Base-by-base conservation (phyloP, 2,888 invertebrate genomes). In the Agrochola circellaris region DNA sequence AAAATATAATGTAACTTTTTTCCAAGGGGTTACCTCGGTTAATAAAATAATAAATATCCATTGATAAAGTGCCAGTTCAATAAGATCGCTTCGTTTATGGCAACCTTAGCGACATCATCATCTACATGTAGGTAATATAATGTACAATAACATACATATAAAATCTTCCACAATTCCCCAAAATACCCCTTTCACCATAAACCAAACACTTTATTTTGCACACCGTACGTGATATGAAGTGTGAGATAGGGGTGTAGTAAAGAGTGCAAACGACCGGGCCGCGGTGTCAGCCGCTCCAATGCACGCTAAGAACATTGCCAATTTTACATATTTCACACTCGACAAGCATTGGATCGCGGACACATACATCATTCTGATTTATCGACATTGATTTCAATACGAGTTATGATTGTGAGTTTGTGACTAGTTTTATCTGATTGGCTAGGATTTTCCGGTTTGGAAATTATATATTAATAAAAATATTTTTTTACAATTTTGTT, bases 181-280 rank as follows among this genome's bases (percentile, higher is more conserved):
- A 73, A 67, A 68, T 61, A 69, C 67, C 71, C 71, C 62, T 70
- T 82, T 38, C 65, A n/a, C 23, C 42, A 73, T 86, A 82, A 85
- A 79, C 62, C 56, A 84, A 68, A 48, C 60, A 81, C 48, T 78
- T 78, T 83, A 73, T 87, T 92, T 86, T 93, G 93, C 90, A 26
- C 79, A 90, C 93, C 51, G 81, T 93, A 93, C 91, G 92, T 93
- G 90, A 92, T 91, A 93, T 94, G 94, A 95, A 92, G 94, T 95
- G 95, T 94, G 95, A 94, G 94, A 94, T 94, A 93, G 94, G 95
- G 95, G 94, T 94, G 94, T 93, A 94, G 95, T 96, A 96, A 96
- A 96, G 95, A 96, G 96, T 96, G 96, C 95, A 95, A 96, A 96
- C 96, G 96, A 95, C 91, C 94, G 94, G 93, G 93, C 92, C 94